Evolutionary conservation across 2,113 vertebrate species (phyloP).

Genomic region (Tamias sibiricus): DNA sequence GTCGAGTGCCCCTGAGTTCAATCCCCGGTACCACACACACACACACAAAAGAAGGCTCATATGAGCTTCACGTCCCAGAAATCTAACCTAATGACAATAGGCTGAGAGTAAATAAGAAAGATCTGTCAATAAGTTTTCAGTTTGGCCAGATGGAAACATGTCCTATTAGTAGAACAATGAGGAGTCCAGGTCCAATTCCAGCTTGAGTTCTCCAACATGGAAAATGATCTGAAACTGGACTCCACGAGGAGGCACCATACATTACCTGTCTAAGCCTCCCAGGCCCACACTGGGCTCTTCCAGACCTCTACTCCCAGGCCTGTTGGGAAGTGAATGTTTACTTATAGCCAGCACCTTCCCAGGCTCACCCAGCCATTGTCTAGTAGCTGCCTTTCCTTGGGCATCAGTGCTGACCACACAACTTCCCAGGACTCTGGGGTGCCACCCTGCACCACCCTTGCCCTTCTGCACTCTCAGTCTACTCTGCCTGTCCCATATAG

Average conservation of each 20-base stretch:
- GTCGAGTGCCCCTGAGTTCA: too few species aligned
- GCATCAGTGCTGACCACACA: too few species aligned
- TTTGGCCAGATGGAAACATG: neutral
- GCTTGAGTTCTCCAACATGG: neutral
- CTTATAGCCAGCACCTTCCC: neutral
- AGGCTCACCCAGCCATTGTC: neutral
- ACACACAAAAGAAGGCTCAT: neutral
- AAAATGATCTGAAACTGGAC: neutral
- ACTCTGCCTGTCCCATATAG: neutral
- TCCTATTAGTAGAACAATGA: neutral
- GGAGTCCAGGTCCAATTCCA: neutral
- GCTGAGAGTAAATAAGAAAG: neutral
- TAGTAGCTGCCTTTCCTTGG: neutral
- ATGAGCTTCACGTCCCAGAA: neutral
- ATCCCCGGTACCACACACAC: too few species aligned
- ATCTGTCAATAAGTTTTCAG: neutral
- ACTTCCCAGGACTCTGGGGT: too few species aligned
- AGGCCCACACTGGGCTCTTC: neutral
- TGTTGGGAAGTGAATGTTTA: neutral
- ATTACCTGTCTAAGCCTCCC: neutral
- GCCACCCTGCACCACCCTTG: neutral
- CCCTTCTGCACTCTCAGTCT: neutral
- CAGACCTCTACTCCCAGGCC: neutral
- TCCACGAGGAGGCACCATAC: neutral
- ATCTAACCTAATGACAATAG: neutral